phyloP scores from a whole-genome alignment of 1,140 invertebrate genomes.

The Drosophila chauvacae region DNA sequence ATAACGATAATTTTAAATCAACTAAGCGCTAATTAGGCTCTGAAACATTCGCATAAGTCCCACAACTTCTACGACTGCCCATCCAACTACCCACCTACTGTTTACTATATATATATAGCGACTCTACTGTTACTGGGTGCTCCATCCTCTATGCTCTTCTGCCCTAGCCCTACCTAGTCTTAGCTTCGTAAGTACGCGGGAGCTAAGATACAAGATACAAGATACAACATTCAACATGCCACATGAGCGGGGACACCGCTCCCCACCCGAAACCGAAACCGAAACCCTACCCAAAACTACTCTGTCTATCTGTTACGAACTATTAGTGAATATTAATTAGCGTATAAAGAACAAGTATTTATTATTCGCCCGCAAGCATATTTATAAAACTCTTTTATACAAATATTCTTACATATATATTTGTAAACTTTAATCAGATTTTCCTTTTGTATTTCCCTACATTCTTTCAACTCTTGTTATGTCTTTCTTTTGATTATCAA shows the following conservation, averaged over 20 bases:
- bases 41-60: conserved; percentile 54
- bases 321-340: conserved; percentile 66
- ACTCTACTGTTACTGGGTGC: conserved; percentile 63
- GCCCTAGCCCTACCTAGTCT: conserved; percentile 59
- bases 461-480: conserved; percentile 77
- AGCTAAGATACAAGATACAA: conserved; percentile 47
- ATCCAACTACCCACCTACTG: conserved; percentile 23
- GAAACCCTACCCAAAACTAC: conserved; percentile 46
- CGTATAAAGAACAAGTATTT: conserved; percentile 67
- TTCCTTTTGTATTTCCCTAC: conserved; percentile 77
- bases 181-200: conserved; percentile 73
- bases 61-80: conserved; percentile 16
- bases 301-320: conserved; percentile 57
- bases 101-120: conserved; percentile 47
- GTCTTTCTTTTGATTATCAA: conserved; percentile 78
- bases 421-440: conserved; percentile 72
- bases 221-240: conserved; percentile 27
- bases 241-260: conserved; percentile 22
- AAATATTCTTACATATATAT: conserved; percentile 55
- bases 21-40: conserved; percentile 69
- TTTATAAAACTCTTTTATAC: conserved; percentile 47
- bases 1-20: conserved; percentile 47
- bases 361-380: conserved; percentile 56
- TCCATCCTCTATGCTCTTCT: conserved; percentile 50
- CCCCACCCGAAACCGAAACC: conserved; percentile 25